These are phyloP conservation scores for Notarius quadriscutis DNA, from an alignment of 2,113 vertebrate species.

Conservation along the genomic window DNA sequence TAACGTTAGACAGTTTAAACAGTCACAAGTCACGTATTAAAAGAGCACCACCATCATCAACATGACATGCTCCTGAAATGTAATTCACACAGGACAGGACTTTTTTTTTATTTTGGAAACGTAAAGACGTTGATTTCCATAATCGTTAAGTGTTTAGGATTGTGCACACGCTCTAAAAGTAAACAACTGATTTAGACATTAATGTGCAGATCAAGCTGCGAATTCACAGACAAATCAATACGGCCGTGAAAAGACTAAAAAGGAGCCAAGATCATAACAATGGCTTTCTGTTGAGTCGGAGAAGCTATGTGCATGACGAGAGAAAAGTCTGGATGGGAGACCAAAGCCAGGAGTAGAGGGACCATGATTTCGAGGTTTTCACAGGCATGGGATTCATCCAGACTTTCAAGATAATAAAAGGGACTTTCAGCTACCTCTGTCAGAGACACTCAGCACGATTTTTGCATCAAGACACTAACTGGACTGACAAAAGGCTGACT, in stretches of 20 bases:
- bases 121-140: not conserved
- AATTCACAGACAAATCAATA: not conserved
- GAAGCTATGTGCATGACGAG: not conserved
- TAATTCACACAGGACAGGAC: not conserved
- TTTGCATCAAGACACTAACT: not conserved
- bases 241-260: not conserved
- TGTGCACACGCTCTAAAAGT: not conserved
- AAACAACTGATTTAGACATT: not conserved
- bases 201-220: not conserved
- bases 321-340: not conserved
- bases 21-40: not conserved
- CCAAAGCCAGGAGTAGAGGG: not conserved
- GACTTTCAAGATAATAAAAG: not conserved
- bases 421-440: not conserved
- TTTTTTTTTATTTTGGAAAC: not conserved
- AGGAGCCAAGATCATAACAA: not conserved
- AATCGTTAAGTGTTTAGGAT: not conserved
- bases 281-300: slow-evolving; percentile 4
- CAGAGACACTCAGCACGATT: not conserved
- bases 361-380: not conserved
- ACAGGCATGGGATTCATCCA: slow-evolving; percentile 2
- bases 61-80: not conserved
- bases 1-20: not conserved
- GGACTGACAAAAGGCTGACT: not conserved
- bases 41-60: not conserved